Conservation (phyloP, 2,888 invertebrate genomes). For the Teinopalpus imperialis region DNA sequence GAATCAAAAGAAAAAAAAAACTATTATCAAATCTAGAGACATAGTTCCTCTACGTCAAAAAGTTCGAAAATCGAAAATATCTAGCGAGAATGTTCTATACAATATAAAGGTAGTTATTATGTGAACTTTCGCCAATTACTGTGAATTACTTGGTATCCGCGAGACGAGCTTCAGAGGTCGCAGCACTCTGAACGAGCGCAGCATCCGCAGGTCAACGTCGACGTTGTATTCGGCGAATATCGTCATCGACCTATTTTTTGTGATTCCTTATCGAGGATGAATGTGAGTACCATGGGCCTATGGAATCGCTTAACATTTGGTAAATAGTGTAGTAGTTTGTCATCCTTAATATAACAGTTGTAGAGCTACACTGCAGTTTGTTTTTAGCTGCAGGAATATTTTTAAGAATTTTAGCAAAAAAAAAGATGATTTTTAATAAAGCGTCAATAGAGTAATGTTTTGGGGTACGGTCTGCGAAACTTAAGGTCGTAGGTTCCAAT, state of each 20-base stretch:
- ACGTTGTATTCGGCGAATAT: slow-evolving; percentile 98
- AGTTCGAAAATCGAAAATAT: slow-evolving; percentile 67
- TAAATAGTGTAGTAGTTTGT: too few species aligned
- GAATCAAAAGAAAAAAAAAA: slow-evolving; percentile 63
- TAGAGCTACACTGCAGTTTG: too few species aligned
- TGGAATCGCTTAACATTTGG: too few species aligned
- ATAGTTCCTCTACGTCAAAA: slow-evolving; percentile 69
- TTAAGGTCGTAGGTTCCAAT: too few species aligned
- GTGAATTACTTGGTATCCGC: slow-evolving; percentile 99
- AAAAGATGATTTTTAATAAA: too few species aligned
- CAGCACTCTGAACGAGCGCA: slow-evolving; percentile 99
- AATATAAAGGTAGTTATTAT: slow-evolving; percentile 73
- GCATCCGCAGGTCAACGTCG: slow-evolving; percentile 99
- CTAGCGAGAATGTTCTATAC: slow-evolving; percentile 78
- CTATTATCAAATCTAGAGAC: slow-evolving; percentile 75
- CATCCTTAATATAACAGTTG: too few species aligned
- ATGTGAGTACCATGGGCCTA: too few species aligned
- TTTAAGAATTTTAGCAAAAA: too few species aligned
- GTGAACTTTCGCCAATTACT: slow-evolving; percentile 81
- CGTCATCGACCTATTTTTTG: slow-evolving; percentile 94
- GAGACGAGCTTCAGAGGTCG: slow-evolving; percentile 99
- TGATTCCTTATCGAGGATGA: too few species aligned
- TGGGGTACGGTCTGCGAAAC: too few species aligned
- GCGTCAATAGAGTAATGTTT: too few species aligned
- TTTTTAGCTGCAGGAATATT: too few species aligned